These are phyloP conservation scores for Cyphomyrmex costatus DNA, from an alignment of 1,140 invertebrate genomes.

Conservation along the genomic window DNA sequence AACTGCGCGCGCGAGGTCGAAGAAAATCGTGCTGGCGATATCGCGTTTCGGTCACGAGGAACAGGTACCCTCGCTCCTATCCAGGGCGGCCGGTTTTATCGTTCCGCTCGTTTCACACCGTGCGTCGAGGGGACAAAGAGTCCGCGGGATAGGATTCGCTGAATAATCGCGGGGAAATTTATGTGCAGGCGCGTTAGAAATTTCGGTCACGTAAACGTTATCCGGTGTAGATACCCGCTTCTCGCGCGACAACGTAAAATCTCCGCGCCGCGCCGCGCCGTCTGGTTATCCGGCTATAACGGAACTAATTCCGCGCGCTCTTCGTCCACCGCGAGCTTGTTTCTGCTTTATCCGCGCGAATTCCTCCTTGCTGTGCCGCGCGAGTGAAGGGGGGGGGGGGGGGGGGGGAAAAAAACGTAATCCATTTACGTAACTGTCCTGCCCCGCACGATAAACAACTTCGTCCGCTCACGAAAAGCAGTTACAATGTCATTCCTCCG, in stretches of 20 bases:
- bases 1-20: neutral
- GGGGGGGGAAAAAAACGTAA: conserved; percentile 67
- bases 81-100: conserved; percentile 52
- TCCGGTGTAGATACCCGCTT: conserved; percentile 64
- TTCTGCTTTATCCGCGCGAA: conserved; percentile 31
- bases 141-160: conserved; percentile 32
- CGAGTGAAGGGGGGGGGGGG: too few species aligned
- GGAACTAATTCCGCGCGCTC: conserved; percentile 67
- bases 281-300: conserved; percentile 50
- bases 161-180: conserved; percentile 70
- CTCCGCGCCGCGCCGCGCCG: conserved; percentile 43
- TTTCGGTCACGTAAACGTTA: conserved; percentile 73
- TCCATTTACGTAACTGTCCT: conserved; percentile 65
- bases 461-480: neutral
- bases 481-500: neutral
- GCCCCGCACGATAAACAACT: neutral
- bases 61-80: conserved; percentile 27
- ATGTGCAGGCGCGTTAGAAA: conserved; percentile 65
- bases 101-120: neutral
- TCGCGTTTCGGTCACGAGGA: conserved; percentile 2
- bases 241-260: conserved; percentile 69
- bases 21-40: neutral
- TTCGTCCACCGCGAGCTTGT: conserved; percentile 62
- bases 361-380: neutral
- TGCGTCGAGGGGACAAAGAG: conserved; percentile 40